phyloP scores from a whole-genome alignment of 1,140 invertebrate genomes.

The Danaus melanippus region DNA sequence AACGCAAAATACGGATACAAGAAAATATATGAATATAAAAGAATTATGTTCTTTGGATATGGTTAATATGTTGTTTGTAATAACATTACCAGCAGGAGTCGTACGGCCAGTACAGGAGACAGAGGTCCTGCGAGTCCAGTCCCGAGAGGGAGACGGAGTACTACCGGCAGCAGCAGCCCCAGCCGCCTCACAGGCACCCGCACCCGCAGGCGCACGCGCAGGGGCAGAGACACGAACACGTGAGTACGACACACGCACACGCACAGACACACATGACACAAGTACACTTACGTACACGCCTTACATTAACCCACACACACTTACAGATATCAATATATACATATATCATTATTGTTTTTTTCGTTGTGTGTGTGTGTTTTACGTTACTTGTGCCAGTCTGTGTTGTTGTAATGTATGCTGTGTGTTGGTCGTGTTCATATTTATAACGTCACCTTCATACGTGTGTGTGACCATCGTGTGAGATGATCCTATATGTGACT shows the following conservation, averaged over 20 bases:
- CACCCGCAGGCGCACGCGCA: constrained; percentile 13
- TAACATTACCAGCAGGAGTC: constrained; percentile 34
- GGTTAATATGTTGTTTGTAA: no score
- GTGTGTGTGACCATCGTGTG: constrained; percentile 10
- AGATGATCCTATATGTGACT: not conserved
- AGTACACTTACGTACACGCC: no score
- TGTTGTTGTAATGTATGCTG: not conserved
- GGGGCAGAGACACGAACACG: constrained; percentile 13
- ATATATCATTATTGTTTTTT: no score
- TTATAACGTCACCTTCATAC: not conserved
- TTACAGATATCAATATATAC: no score
- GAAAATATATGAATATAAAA: no score
- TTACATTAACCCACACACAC: no score
- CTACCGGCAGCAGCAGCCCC: constrained; percentile 19
- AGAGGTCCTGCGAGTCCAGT: constrained; percentile 51
- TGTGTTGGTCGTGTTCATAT: not conserved
- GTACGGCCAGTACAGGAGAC: constrained; percentile 40
- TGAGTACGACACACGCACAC: not conserved
- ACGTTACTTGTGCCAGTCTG: no score
- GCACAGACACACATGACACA: no score
- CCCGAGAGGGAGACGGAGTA: constrained; percentile 47
- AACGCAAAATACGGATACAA: no score
- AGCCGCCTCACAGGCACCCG: constrained; percentile 3
- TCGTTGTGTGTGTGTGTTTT: not conserved
- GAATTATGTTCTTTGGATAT: no score